phyloP scores from a whole-genome alignment of 2,113 vertebrate species.

The Saiga tatarica region DNA sequence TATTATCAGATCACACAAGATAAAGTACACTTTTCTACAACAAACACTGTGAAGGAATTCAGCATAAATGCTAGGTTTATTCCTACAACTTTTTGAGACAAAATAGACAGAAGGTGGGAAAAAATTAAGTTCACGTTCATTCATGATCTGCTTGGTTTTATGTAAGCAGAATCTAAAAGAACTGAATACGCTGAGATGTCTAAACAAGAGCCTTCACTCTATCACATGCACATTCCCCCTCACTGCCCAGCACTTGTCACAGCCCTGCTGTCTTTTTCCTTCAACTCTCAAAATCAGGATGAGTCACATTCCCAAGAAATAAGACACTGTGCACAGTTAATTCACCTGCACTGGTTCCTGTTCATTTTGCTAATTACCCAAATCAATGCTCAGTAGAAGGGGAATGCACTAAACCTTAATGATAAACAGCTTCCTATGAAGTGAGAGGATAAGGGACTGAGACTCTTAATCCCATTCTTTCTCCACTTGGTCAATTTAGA shows the following conservation, averaged over 20 bases:
- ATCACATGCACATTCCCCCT: neutral
- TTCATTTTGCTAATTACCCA: neutral
- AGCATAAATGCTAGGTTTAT: neutral
- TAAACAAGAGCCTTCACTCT: neutral
- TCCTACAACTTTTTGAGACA: neutral
- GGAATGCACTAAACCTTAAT: neutral
- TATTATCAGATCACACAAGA: neutral
- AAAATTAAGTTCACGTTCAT: neutral
- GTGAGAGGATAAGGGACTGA: neutral
- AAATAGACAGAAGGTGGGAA: neutral
- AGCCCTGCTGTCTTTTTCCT: neutral
- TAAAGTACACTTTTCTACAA: slow-evolving; percentile 1
- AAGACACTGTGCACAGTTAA: neutral
- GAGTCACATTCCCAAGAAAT: neutral
- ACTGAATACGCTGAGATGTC: neutral
- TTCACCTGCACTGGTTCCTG: neutral
- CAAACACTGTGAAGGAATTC: neutral
- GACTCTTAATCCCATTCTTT: neutral
- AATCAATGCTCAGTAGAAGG: neutral
- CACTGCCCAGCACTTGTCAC: neutral
- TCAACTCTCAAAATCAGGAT: neutral
- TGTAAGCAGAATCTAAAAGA: neutral
- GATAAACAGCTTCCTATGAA: neutral
- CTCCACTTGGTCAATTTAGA: neutral
- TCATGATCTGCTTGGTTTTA: neutral